Evolutionary conservation across 2,888 invertebrate genomes (phyloP).

Genomic region (Sarcophaga variegata): DNA sequence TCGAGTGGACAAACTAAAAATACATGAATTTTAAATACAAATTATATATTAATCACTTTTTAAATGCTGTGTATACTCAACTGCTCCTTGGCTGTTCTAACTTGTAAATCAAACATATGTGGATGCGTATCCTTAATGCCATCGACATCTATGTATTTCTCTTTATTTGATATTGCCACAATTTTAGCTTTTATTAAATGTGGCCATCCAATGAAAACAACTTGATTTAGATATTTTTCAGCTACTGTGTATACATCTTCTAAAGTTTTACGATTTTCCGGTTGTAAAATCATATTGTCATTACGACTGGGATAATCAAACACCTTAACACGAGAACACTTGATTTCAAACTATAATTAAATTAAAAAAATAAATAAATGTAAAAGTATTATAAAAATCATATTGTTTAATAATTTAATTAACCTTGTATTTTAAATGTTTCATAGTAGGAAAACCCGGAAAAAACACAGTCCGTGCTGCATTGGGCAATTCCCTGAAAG

Average conservation of each 20-base stretch:
- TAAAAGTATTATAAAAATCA: background rate
- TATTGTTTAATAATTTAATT: conserved; percentile 74
- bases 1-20: conserved; percentile 81
- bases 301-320: conserved; percentile 92
- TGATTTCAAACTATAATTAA: conserved; percentile 84
- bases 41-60: background rate
- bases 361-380: conserved; percentile 67
- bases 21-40: background rate
- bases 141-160: conserved; percentile 79
- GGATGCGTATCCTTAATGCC: conserved; percentile 72
- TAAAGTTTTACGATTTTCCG: conserved; percentile 82
- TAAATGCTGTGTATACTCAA: conserved; percentile 70
- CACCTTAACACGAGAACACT: conserved; percentile 90
- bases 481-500: conserved; percentile 75
- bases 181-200: conserved; percentile 93
- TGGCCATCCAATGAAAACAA: conserved; percentile 95
- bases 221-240: conserved; percentile 86
- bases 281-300: conserved; percentile 90
- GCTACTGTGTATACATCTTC: conserved; percentile 83
- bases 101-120: conserved; percentile 73
- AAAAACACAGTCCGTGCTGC: conserved; percentile 82
- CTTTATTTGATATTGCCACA: conserved; percentile 78
- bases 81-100: conserved; percentile 77
- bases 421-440: conserved; percentile 90
- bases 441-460: conserved; percentile 96